phyloP scores from a whole-genome alignment of 2,797 vertebrate genomes.

The Leontocebus nigricollis region DNA sequence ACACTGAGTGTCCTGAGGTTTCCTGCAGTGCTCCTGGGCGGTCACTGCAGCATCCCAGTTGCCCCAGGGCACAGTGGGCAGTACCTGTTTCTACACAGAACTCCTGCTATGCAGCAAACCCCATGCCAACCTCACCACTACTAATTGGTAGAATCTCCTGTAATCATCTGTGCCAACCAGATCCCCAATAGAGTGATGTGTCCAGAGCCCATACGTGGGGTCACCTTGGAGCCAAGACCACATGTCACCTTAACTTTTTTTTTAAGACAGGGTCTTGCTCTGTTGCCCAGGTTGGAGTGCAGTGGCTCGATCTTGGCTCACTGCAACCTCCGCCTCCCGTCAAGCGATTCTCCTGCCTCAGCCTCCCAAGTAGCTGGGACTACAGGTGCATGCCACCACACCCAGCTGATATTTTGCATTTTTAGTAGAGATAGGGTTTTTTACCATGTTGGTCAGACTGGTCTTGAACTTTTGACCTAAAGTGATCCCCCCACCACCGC shows the following conservation, averaged over 20 bases:
- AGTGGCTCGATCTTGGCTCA: background rate
- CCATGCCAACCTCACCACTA: fast-evolving
- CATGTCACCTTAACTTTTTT: background rate
- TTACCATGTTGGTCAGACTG: background rate
- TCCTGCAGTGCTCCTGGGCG: background rate
- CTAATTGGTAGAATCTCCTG: too few species aligned
- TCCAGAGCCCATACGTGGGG: too few species aligned
- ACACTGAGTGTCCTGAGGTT: fast-evolving
- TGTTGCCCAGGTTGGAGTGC: too few species aligned
- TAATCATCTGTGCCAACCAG: background rate
- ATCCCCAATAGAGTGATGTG: fast-evolving
- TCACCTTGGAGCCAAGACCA: fast-evolving
- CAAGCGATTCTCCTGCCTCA: background rate
- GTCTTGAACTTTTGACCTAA: background rate
- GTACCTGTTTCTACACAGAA: too few species aligned
- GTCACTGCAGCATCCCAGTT: background rate
- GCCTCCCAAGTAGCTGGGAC: background rate
- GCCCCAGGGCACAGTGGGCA: fast-evolving
- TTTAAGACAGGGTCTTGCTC: too few species aligned
- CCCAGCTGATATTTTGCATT: background rate
- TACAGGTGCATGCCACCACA: background rate
- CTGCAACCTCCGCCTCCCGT: background rate
- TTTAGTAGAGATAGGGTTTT: background rate
- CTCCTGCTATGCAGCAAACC: fast-evolving
- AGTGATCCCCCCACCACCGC: fast-evolving